Percentiles rank a stretch among this genome's conserved stretches.
These are phyloP conservation scores for Endotricha flammealis DNA, from an alignment of 2,888 invertebrate genomes.

Conservation along the genomic window DNA sequence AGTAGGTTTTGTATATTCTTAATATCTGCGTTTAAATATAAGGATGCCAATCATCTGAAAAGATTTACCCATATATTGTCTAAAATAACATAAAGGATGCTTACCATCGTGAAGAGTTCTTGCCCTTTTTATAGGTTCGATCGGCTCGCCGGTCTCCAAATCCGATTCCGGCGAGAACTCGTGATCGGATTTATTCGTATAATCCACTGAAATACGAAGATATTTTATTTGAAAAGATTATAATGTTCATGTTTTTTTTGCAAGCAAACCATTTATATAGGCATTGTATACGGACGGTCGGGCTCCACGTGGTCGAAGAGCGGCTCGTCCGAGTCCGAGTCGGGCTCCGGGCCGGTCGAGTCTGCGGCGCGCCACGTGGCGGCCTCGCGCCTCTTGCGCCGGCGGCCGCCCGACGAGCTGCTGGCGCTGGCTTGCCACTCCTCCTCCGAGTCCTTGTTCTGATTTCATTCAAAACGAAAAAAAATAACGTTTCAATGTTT, in stretches of 20 bases:
- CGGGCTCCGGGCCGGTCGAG: constrained; percentile 57
- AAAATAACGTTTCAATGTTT: too few relatives aligned
- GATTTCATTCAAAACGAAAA: too few relatives aligned
- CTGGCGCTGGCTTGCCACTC: constrained; percentile 59
- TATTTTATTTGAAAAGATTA: not conserved
- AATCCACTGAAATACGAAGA: constrained; percentile 40
- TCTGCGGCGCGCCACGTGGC: constrained; percentile 48
- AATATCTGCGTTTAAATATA: too few relatives aligned
- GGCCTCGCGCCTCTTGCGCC: constrained; percentile 22
- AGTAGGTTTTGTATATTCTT: too few relatives aligned
- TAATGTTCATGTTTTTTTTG: too few relatives aligned
- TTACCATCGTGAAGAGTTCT: constrained; percentile 89
- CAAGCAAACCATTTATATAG: not conserved
- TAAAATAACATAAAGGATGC: too few relatives aligned
- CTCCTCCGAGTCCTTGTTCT: constrained; percentile 56
- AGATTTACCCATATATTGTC: too few relatives aligned
- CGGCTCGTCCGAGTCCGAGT: constrained; percentile 63
- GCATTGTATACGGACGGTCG: constrained; percentile 40
- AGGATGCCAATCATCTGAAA: too few relatives aligned
- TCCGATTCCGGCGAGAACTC: constrained; percentile 95
- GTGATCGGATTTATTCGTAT: constrained; percentile 85
- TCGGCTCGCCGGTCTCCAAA: constrained; percentile 83
- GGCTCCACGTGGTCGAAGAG: constrained; percentile 63
- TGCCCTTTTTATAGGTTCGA: constrained; percentile 87
- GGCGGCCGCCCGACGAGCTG: constrained; percentile 31